Evolutionary conservation across 2,797 vertebrate genomes (phyloP), one percentile per base, ranked within the genome.

Genomic region (Alexandromys oeconomus): DNA sequence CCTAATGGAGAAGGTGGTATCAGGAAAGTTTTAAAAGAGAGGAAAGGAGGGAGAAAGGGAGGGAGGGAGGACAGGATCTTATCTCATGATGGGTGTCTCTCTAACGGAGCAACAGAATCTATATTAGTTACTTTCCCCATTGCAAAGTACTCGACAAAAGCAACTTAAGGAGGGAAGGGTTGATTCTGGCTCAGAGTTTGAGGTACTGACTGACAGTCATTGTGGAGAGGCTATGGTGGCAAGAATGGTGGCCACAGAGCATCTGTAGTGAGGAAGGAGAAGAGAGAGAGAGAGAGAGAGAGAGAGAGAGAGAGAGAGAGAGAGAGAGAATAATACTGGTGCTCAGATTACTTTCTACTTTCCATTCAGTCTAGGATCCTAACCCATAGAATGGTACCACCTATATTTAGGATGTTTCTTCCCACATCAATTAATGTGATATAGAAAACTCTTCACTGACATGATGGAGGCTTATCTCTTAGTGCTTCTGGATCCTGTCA

Each of bases 11-110:
- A 96, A 61, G 6, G 21, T 29, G 34, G 48, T 73, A 37, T 43
- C 31, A 79, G 76, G 57, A 76, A 96, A 85, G 34, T 90, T 92
- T 46, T 81, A 57, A 31, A 94, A 31, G 40, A 46, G 6, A 89
- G 37, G 15, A 43, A 29, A n/a, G 25, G 61, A 31, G 13, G 17
- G 34, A 43, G 25, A 12, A 13, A 40, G 63, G 25, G 51, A 31
- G 10, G 27, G 23, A 37, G 29, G 27, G 29, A 40, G 23, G 14
- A 3, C 5, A 10, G 21, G 40, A n/a, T 5, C 10, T 0, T 65
- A 37, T 73, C 2, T 71, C 34, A 8, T 12, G 34, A 13, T 9
- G 37, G 15, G 31, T 29, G 21, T 29, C 15, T 96, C 15, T 96
- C 29, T 37, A 67, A 3, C 2, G 6, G 37, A 95, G n/a, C 48